A percentile compares a stretch with the other conserved stretches of the same genome.
Evolutionary conservation across 2,797 vertebrate genomes (phyloP).

Genomic region (Alectoris magna): DNA sequence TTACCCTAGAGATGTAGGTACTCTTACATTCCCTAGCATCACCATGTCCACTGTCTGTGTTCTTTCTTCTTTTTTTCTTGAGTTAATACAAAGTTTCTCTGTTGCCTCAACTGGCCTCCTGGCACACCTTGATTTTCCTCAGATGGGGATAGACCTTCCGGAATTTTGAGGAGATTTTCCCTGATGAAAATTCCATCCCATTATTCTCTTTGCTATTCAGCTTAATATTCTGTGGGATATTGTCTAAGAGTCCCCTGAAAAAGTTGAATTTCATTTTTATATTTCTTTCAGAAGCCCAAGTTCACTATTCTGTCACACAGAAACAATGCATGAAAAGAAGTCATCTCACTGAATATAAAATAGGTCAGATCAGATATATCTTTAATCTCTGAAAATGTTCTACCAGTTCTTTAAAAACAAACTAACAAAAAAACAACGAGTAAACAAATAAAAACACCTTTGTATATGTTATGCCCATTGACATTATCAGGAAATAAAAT

Average conservation of each 20-base stretch:
- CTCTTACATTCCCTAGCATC: neutral
- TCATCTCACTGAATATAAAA: neutral
- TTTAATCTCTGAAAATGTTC: neutral
- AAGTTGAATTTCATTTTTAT: neutral
- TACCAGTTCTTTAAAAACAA: neutral
- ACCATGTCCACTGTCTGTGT: neutral
- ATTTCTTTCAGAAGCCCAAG: neutral
- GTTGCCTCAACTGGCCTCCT: neutral
- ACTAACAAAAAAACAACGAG: neutral
- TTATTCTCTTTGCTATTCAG: neutral
- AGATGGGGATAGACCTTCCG: neutral
- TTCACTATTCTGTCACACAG: neutral
- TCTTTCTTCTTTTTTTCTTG: neutral
- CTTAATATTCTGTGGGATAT: neutral
- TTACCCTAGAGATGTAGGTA: neutral
- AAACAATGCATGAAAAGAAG: neutral
- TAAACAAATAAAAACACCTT: neutral
- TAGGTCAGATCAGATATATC: neutral
- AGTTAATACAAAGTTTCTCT: neutral
- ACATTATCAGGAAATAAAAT: neutral
- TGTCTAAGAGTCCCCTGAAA: neutral
- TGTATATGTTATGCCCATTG: neutral
- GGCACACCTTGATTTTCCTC: neutral
- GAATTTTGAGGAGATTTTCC: neutral
- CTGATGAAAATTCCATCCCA: neutral